A percentile compares a stretch with the other conserved stretches of the same genome.
These are phyloP conservation scores for Rhineura floridana DNA, from an alignment of 2,113 vertebrate species.

Conservation along the genomic window DNA sequence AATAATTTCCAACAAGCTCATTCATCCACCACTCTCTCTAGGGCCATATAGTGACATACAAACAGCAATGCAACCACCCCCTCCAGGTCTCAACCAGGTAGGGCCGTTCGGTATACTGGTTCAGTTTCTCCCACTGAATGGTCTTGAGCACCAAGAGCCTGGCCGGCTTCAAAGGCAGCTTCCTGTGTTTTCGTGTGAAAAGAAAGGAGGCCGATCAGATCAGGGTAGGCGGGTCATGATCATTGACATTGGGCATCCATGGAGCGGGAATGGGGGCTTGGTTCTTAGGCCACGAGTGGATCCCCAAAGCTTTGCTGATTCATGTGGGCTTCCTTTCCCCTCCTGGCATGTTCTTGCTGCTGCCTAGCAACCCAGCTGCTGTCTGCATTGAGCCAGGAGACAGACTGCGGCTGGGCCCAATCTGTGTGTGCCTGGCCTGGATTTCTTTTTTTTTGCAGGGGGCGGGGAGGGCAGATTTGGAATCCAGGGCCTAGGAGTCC, in stretches of 20 bases:
- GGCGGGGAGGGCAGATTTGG: not conserved
- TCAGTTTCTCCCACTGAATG: too few species aligned
- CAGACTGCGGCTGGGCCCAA: not conserved
- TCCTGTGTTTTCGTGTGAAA: not conserved
- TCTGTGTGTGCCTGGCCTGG: not conserved
- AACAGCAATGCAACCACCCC: too few species aligned
- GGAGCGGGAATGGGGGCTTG: not conserved
- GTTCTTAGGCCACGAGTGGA: not conserved
- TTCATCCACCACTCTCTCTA: too few species aligned
- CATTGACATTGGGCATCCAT: not conserved
- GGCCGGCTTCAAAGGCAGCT: not conserved
- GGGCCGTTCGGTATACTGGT: too few species aligned
- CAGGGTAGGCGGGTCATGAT: not conserved
- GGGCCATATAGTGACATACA: too few species aligned
- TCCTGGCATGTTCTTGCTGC: constrained; percentile 22
- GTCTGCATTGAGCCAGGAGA: constrained; percentile 13
- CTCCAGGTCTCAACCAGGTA: too few species aligned
- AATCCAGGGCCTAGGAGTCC: not conserved
- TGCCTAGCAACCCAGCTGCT: constrained; percentile 43
- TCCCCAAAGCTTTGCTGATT: not conserved
- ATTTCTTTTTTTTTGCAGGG: not conserved
- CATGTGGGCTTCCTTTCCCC: constrained; percentile 23
- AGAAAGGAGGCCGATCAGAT: too few species aligned
- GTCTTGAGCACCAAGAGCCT: too few species aligned
- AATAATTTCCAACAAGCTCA: too few species aligned